Base-by-base conservation (phyloP, 2,113 vertebrate genomes). In the Eurypyga helias region DNA sequence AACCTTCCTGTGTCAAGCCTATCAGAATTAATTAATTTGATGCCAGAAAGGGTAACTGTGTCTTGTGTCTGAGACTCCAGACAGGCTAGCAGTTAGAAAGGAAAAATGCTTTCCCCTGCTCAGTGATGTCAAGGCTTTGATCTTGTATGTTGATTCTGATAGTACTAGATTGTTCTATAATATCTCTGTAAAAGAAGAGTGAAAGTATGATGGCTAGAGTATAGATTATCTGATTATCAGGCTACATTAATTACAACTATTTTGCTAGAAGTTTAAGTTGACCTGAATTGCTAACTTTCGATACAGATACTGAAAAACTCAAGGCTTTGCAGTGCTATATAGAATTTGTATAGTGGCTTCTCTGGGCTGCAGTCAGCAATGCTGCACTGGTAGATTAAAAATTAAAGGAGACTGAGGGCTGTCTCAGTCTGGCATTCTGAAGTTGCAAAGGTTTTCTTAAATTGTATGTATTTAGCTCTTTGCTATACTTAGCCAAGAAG, bases 1-100 rank as follows among this genome's bases (percentile, higher is more conserved):
- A 49, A 19, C 1, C 8, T n/a, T 54, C 13, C 25, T 1, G 0
- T 45, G 10, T 66, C 15, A 51, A 73, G 25, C 36, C 17, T 55
- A 21, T 38, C 6, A n/a, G 64, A 87, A 60, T 52, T 31, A 17
- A 11, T 87, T 61, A 61, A 58, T 25, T 34, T 25, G 5, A 7
- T 43, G 13, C 23, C 26, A 49, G 85, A 71, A 79, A 49, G 23
- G 13, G 15, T 72, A 46, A 26, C 26, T 24, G 11, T 1, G 8
- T 0, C 7, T 43, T 69, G 14, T 62, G 83, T 91, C 45, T 85
- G 52, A 73, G 41, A 17, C 33, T 83, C 7, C 3, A 41, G 28
- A 4, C 13, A 43, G 49, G 17, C 51, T 62, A 43, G 23, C 20
- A 43, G 54, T 49, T 92, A 28, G 78, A 71, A 90, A 45, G 2